phyloP scores from a whole-genome alignment of 2,888 invertebrate genomes.

The Hipparchia sbordonii region DNA sequence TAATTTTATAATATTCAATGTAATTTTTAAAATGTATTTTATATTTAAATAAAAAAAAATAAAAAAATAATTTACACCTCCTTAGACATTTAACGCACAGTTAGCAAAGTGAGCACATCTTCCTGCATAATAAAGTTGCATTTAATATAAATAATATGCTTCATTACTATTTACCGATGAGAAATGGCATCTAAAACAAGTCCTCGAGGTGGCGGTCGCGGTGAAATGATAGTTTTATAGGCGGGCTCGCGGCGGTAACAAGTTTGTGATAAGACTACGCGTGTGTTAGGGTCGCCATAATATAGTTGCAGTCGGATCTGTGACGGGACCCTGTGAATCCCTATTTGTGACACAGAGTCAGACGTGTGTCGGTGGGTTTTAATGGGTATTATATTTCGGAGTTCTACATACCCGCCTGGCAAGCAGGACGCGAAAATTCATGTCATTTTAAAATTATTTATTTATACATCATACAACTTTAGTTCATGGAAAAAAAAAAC shows the following conservation, averaged over 20 bases:
- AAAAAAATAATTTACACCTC: constrained; percentile 17
- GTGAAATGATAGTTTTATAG: constrained; percentile 61
- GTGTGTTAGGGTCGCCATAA: constrained; percentile 40
- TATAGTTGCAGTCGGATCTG: neutral
- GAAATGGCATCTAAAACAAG: constrained; percentile 69
- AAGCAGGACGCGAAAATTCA: too few species aligned
- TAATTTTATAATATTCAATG: too few species aligned
- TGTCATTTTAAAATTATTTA: too few species aligned
- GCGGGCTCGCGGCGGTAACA: constrained; percentile 68
- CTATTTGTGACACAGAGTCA: too few species aligned
- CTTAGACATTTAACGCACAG: constrained; percentile 1
- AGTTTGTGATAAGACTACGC: constrained; percentile 78
- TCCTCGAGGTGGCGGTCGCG: constrained; percentile 62
- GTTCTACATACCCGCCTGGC: too few species aligned
- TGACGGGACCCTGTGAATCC: neutral
- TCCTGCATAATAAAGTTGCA: constrained; percentile 59
- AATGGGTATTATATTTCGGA: too few species aligned
- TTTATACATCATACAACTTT: too few species aligned
- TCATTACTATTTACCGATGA: constrained; percentile 62
- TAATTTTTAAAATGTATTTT: too few species aligned
- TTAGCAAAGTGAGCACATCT: constrained; percentile 14
- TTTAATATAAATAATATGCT: constrained; percentile 66
- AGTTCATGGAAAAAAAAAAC: too few species aligned
- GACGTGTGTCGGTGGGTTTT: too few species aligned
- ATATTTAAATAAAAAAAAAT: too few species aligned